These are phyloP conservation scores for Oryzias dopingdopingensis DNA, from an alignment of 2,797 vertebrate species.

Conservation along the genomic window DNA sequence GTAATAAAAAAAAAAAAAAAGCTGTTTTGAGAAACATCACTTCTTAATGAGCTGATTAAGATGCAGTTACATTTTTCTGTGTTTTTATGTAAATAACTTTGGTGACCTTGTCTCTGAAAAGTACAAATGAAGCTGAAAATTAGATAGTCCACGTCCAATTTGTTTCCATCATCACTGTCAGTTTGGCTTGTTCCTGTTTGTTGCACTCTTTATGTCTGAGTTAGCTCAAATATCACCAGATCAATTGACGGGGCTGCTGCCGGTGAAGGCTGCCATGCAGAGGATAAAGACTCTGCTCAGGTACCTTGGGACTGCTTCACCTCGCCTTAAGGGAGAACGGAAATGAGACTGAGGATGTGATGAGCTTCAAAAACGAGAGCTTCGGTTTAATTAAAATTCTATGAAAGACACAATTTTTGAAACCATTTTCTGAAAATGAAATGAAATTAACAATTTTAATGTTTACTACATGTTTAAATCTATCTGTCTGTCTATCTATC, in stretches of 20 bases:
- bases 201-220: constrained; percentile 5
- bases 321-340: constrained; percentile 62
- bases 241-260: constrained; percentile 38
- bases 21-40: not conserved
- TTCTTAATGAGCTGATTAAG: constrained; percentile 5
- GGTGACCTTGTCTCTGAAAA: constrained; percentile 50
- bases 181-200: constrained; percentile 34
- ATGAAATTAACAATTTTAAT: too few species aligned
- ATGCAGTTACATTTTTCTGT: not conserved
- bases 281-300: constrained; percentile 17
- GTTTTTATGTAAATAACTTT: constrained; percentile 21
- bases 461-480: too few species aligned
- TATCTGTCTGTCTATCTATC: too few species aligned
- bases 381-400: constrained; percentile 49
- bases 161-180: constrained; percentile 51
- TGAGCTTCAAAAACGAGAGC: constrained; percentile 46
- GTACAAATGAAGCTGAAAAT: constrained; percentile 45
- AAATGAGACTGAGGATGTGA: constrained; percentile 49
- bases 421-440: not conserved
- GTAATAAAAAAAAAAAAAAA: not conserved
- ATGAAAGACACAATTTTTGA: constrained; percentile 54
- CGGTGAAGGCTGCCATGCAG: constrained; percentile 41
- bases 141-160: constrained; percentile 6
- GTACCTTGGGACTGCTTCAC: constrained; percentile 44
- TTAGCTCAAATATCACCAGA: constrained; percentile 46